phyloP scores from a whole-genome alignment of 2,113 vertebrate genomes.

The Ursus arctos region DNA sequence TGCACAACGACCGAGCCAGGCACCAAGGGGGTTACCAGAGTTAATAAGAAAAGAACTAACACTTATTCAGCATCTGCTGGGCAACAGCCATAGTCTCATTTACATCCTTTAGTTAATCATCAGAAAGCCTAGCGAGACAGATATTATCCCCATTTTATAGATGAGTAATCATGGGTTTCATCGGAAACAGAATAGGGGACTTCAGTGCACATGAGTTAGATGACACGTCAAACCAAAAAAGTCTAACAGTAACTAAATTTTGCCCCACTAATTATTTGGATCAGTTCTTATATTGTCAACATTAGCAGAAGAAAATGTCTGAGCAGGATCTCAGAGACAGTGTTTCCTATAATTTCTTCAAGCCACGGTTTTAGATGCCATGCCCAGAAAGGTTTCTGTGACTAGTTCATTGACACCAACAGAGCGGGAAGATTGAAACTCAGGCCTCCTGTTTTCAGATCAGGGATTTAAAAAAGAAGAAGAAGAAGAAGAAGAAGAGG shows the following conservation, averaged over 20 bases:
- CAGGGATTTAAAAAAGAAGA: not conserved
- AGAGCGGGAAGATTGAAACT: not conserved
- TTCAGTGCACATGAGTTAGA: not conserved
- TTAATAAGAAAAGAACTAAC: slow-evolving; percentile 47
- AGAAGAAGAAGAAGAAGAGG: no score
- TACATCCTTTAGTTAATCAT: slow-evolving; percentile 6
- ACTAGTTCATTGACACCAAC: not conserved
- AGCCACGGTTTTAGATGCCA: not conserved
- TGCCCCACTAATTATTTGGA: not conserved
- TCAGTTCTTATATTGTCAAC: not conserved
- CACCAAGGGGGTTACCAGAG: slow-evolving; percentile 26
- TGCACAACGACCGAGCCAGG: not conserved
- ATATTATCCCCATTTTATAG: slow-evolving; percentile 19
- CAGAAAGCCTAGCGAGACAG: slow-evolving; percentile 3
- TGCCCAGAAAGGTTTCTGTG: not conserved
- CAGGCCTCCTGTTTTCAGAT: not conserved
- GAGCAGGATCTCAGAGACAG: not conserved
- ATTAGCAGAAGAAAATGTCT: not conserved
- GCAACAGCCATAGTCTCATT: not conserved
- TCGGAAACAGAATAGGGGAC: slow-evolving; percentile 30
- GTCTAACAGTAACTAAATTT: not conserved
- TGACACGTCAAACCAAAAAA: not conserved
- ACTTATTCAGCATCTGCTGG: not conserved
- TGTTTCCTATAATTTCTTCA: not conserved
- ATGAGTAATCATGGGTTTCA: slow-evolving; percentile 43